Percentiles rank a stretch among this genome's conserved stretches.
Evolutionary conservation across 2,888 invertebrate genomes (phyloP).

Genomic region (Lottia scabra): DNA sequence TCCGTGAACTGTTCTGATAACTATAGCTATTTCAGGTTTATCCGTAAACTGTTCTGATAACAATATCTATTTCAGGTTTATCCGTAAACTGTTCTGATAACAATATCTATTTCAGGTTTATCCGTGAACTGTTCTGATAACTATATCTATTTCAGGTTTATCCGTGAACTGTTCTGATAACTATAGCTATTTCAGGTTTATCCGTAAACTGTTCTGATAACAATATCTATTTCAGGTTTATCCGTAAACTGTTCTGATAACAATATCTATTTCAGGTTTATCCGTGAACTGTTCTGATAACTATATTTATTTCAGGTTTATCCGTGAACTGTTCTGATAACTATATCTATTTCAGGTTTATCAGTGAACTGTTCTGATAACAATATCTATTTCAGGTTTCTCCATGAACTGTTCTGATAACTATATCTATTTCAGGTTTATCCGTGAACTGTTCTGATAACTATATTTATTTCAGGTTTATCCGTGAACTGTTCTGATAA

Average conservation of each 20-base stretch:
- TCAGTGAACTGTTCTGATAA: conserved; percentile 83
- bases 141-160: conserved; percentile 81
- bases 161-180: conserved; percentile 83
- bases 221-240: conserved; percentile 81
- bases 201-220: conserved; percentile 83
- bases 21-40: no score
- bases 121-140: conserved; percentile 83
- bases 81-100: conserved; percentile 83
- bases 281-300: conserved; percentile 83
- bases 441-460: conserved; percentile 83
- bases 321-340: conserved; percentile 83
- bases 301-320: conserved; percentile 81
- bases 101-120: conserved; percentile 81
- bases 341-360: conserved; percentile 81
- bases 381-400: conserved; percentile 81
- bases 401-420: conserved; percentile 83
- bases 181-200: no score
- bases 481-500: conserved; percentile 83
- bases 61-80: conserved; percentile 81
- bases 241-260: conserved; percentile 83
- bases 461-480: conserved; percentile 81
- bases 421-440: conserved; percentile 81
- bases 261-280: conserved; percentile 81
- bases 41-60: conserved; percentile 83
- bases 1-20: conserved; percentile 83